phyloP scores from a whole-genome alignment of 1,140 invertebrate species.

The Tetraneura akinire region DNA sequence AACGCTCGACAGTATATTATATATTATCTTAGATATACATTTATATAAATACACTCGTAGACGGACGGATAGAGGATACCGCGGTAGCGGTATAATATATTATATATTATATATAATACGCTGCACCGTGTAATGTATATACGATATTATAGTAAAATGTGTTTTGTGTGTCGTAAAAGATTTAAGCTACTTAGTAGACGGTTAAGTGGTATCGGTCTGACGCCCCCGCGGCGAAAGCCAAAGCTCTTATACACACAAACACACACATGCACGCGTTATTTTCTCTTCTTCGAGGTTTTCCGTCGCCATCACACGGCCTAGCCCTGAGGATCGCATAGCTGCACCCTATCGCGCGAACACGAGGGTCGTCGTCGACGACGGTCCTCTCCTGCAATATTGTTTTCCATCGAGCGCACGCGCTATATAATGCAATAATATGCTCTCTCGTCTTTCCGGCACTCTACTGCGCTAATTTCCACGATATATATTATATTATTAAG shows the following conservation, averaged over 20 bases:
- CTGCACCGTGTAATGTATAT: not conserved
- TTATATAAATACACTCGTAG: not conserved
- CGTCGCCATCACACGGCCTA: not conserved
- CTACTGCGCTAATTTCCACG: slow-evolving; percentile 5
- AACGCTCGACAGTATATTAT: too few species aligned
- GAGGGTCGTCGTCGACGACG: not conserved
- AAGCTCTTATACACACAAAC: slow-evolving; percentile 13
- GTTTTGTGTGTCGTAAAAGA: slow-evolving; percentile 30
- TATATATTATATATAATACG: too few species aligned
- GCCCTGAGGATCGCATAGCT: not conserved
- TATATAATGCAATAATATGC: too few species aligned
- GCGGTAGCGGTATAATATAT: not conserved
- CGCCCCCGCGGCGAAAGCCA: slow-evolving; percentile 41
- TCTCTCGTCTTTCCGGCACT: slow-evolving; percentile 27
- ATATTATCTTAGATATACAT: too few species aligned
- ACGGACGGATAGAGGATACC: not conserved
- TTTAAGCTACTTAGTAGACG: slow-evolving; percentile 51
- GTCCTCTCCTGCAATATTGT: slow-evolving; percentile 43
- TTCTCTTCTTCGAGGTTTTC: slow-evolving; percentile 20
- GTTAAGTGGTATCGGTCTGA: slow-evolving; percentile 51
- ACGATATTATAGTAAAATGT: not conserved
- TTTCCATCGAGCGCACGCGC: not conserved
- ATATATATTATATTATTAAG: too few species aligned
- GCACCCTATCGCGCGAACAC: too few species aligned
- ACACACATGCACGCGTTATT: too few species aligned